These are phyloP conservation scores for Rhinopomastus cyanomelas DNA, from an alignment of 2,113 vertebrate genomes.

Conservation along the genomic window DNA sequence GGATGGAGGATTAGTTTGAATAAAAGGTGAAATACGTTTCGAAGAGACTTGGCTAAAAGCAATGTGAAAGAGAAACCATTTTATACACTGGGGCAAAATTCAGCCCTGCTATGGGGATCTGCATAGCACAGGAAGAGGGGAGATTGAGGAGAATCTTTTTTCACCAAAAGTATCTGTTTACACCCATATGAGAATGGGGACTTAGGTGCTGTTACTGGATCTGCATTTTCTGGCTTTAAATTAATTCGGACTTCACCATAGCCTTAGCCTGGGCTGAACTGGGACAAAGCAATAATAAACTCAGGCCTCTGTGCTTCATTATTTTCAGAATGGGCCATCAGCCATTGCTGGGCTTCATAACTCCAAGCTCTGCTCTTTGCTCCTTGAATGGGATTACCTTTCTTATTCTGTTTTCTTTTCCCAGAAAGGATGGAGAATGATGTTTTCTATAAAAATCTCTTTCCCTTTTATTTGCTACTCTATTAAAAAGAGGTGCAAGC, in stretches of 20 bases:
- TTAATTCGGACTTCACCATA: conserved; percentile 40
- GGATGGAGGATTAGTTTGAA: not conserved
- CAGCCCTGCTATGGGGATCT: conserved; percentile 11
- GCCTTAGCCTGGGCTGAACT: conserved; percentile 60
- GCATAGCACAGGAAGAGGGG: not conserved
- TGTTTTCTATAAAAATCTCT: conserved; percentile 9
- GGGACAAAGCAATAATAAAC: conserved; percentile 69
- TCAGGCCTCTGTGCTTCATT: conserved; percentile 31
- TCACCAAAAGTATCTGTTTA: conserved; percentile 46
- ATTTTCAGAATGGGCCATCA: not conserved
- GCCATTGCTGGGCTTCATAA: not conserved
- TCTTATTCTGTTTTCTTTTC: conserved; percentile 13
- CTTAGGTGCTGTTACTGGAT: conserved; percentile 59
- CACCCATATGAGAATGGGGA: conserved; percentile 43
- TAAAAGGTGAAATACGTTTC: not conserved
- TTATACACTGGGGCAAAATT: not conserved
- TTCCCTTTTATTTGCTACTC: not conserved
- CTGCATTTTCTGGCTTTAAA: conserved; percentile 57
- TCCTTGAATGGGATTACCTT: conserved; percentile 22
- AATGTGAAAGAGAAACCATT: not conserved
- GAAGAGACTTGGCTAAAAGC: not conserved
- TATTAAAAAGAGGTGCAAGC: conserved; percentile 12
- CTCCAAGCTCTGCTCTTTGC: conserved; percentile 12
- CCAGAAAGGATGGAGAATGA: conserved; percentile 11
- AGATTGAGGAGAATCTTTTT: not conserved